Conservation (phyloP, 35 echinoderm and acorn worm species). For the Stichopus chloronotus region DNA sequence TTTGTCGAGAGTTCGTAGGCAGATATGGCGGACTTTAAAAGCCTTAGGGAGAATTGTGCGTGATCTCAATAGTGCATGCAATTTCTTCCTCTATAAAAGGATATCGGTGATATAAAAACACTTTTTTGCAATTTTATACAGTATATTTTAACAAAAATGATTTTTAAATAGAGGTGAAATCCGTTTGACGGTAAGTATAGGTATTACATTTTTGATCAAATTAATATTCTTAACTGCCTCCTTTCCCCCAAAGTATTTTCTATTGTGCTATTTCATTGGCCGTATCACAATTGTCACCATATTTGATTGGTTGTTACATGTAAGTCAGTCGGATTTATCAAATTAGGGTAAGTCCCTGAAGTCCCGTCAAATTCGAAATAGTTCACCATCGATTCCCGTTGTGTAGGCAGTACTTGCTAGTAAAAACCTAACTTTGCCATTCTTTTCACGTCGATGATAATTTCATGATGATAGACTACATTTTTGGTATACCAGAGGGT, state of each 20-base stretch:
- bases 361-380: constrained; percentile 47
- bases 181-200: too few species aligned
- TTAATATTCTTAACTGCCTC: neutral
- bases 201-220: neutral
- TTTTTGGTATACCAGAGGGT: too few species aligned
- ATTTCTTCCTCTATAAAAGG: neutral
- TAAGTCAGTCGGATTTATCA: constrained; percentile 14
- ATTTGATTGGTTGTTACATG: constrained; percentile 31
- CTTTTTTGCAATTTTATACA: neutral
- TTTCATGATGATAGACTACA: too few species aligned
- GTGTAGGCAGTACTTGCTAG: too few species aligned
- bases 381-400: neutral
- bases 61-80: constrained; percentile 1
- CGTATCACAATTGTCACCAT: constrained; percentile 30
- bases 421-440: too few species aligned
- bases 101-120: neutral
- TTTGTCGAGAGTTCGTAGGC: constrained; percentile 5
- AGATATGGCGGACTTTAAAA: constrained; percentile 53
- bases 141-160: too few species aligned
- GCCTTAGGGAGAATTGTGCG: constrained; percentile 25
- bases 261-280: constrained; percentile 45
- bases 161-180: too few species aligned
- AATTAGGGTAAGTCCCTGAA: constrained; percentile 54
- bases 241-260: constrained; percentile 26
- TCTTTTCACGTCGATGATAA: too few species aligned